Evolutionary conservation across 2,113 vertebrate species (phyloP).

Genomic region (Pangasianodon gigas): DNA sequence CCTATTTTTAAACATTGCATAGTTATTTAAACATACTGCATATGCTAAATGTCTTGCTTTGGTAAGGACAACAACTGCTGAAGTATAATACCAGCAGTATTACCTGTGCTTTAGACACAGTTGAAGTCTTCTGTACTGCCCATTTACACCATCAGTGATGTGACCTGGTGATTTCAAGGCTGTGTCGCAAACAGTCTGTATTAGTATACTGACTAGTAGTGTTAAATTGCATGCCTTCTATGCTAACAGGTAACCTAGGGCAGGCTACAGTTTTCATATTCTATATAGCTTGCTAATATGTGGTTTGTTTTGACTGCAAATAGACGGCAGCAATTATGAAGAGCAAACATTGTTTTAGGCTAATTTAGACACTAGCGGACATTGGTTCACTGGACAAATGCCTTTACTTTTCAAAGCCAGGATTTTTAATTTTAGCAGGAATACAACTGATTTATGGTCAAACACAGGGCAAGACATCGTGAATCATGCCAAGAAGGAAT

Average conservation of each 20-base stretch:
- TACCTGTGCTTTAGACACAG: neutral
- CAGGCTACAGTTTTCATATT: neutral
- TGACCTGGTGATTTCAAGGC: neutral
- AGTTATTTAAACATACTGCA: neutral
- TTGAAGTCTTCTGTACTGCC: neutral
- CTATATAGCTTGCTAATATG: neutral
- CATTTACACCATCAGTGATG: neutral
- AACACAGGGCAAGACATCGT: neutral
- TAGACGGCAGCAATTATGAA: neutral
- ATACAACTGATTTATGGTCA: neutral
- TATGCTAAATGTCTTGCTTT: neutral
- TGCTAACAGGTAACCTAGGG: neutral
- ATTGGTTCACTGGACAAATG: neutral
- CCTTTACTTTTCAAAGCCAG: neutral
- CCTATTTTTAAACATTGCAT: neutral
- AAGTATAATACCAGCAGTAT: neutral
- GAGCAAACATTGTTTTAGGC: neutral
- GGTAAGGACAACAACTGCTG: neutral
- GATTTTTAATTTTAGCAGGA: neutral
- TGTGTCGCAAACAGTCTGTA: neutral
- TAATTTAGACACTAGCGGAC: neutral
- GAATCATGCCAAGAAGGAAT: neutral
- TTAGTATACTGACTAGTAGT: neutral
- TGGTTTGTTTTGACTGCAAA: neutral
- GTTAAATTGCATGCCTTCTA: neutral